Evolutionary conservation across 1,140 invertebrate species (phyloP).

Genomic region (Diorhabda sublineata): DNA sequence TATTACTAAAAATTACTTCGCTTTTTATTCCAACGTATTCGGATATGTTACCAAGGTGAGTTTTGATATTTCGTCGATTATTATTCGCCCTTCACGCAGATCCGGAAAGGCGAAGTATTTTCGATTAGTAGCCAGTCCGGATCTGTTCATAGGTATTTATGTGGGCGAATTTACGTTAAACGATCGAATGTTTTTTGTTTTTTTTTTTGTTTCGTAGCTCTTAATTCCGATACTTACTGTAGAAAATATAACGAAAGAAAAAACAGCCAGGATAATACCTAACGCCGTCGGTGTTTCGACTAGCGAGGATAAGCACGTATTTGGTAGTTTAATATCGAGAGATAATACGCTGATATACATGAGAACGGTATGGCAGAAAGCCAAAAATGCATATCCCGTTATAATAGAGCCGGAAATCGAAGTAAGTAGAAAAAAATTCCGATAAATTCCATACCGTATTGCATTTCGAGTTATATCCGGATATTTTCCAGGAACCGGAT

Average conservation of each 20-base stretch:
- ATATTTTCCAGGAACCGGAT: slow-evolving; percentile 31
- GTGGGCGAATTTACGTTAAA: no score
- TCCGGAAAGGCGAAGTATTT: no score
- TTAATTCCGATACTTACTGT: slow-evolving; percentile 79
- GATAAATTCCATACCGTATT: neutral
- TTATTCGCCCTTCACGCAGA: no score
- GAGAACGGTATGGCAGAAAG: slow-evolving; percentile 47
- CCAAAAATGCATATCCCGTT: slow-evolving; percentile 34
- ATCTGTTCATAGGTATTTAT: neutral
- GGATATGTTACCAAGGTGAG: slow-evolving; percentile 86
- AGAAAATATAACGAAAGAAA: slow-evolving; percentile 82
- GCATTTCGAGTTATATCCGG: neutral
- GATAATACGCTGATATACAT: slow-evolving; percentile 83
- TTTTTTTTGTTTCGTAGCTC: slow-evolving; percentile 53
- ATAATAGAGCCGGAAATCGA: slow-evolving; percentile 36
- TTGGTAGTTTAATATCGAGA: slow-evolving; percentile 82
- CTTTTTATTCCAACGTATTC: slow-evolving; percentile 93
- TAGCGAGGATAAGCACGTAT: slow-evolving; percentile 77
- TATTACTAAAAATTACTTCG: slow-evolving; percentile 89
- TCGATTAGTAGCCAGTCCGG: no score
- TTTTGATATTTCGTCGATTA: neutral
- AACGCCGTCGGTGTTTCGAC: slow-evolving; percentile 85
- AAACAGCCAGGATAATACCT: slow-evolving; percentile 84
- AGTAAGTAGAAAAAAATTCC: slow-evolving; percentile 24
- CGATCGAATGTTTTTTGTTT: neutral